Evolutionary conservation across 2,888 invertebrate genomes (phyloP), one percentile per base, ranked within the genome.

Genomic region (Eupithecia insigniata): DNA sequence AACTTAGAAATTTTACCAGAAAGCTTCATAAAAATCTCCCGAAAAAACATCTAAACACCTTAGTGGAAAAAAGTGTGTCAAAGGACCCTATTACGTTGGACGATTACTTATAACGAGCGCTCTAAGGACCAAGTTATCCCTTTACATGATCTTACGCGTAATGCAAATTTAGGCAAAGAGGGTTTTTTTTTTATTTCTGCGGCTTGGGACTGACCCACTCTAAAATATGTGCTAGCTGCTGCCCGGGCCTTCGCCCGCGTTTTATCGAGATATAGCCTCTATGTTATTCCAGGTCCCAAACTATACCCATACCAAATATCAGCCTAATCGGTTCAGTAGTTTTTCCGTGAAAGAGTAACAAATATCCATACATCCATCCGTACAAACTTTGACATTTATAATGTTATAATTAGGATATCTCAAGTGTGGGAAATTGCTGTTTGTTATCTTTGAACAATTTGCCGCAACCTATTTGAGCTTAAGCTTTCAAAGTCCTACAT

Each of bases 71-170:
- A 70, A 30, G 43, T 58, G 68, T 72, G 64, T 67, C 71, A 60
- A 83, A 80, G 78, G 80, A 80, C 75, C 81, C 83, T 84, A 88
- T 86, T 84, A 84, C 78, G 78, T 72, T 76, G 78, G 75, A 69
- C 79, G 84, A 84, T 88, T 86, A 86, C 77, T 72, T 79, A 76
- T 82, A 85, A 87, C 80, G 87, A 82, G 79, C 69, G 77, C 76
- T 78, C 71, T 72, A 69, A 80, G 74, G 72, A 73, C 75, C 64
- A 71, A 76, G 81, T 77, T 80, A 79, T 83, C 79, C 81, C 77
- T 84, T 78, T 81, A 84, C 81, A 83, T 83, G 84, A 83, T 82
- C 82, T 80, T 78, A 76, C 67, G 67, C 66, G 26, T 69, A 65
- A 76, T 71, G 75, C 66, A 76, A 75, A 76, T 76, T 76, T 30